Base-by-base conservation (phyloP, 2,113 vertebrate genomes). In the Capra hircus region DNA sequence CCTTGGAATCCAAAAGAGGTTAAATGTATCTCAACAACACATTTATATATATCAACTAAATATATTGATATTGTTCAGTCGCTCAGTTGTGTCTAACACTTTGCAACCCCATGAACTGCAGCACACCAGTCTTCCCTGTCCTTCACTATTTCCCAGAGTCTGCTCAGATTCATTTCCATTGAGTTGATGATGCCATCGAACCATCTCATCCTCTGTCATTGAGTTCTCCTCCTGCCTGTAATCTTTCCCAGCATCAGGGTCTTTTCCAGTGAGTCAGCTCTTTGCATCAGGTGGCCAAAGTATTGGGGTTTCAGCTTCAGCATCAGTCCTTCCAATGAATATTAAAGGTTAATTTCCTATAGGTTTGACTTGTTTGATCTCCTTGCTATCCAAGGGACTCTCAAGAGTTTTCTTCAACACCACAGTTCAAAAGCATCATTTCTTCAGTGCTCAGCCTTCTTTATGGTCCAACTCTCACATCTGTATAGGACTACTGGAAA, bases 1-100 rank as follows among this genome's bases (percentile, higher is more conserved):
- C 28, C 43, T 92, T 90, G 28, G 81, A 94, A 96, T 94, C 7
- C 88, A 96, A 93, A 86, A 48, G 8, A 74, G 1, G 14, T 74
- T 82, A 6, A 40, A 28, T 52, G 6, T 52, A 78, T 91, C 36
- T 33, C 28, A 62, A 50, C 2, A 16, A 53, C 21, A 57, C 2
- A 71, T 36, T 71, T 5, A 40, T 5, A 36, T 48, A 59, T 13
- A 83, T 57, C 4, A 78, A 33, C 23, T 7, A 91, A 62, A 43
- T 8, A 50, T 36, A 67, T 2, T 67, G 17, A n/a, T 67, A 21
- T 67, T 67, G 33, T 21, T 36, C 64, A 36, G 4, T 67, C 0
- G 0, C 33, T 67, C 16, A 67, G 16, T 67, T n/a, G n/a, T 36
- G 8, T 67, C 64, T 67, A 67, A 36, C 0, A 0, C 33, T 67